Conservation (phyloP, 2,888 invertebrate species). For the Cerastoderma edule region DNA sequence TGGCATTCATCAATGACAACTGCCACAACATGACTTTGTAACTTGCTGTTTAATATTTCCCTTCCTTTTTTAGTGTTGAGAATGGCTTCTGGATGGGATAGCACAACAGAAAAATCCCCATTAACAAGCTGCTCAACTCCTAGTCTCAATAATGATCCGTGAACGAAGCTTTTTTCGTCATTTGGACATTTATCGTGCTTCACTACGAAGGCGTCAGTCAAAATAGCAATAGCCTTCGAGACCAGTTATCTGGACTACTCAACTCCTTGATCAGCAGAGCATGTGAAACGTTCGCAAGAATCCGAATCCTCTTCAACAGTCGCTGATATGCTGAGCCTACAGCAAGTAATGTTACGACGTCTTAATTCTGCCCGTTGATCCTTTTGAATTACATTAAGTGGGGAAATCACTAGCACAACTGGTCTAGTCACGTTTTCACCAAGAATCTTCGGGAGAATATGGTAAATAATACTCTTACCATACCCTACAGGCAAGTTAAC, state of each 20-base stretch:
- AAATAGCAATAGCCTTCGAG: no score
- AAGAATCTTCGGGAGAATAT: constrained; percentile 33
- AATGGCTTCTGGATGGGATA: constrained; percentile 43
- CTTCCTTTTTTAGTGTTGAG: constrained; percentile 23
- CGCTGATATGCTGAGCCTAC: constrained; percentile 28
- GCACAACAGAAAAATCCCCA: constrained; percentile 12
- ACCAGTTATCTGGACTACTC: no score
- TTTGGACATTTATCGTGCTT: no score
- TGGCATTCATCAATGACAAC: constrained; percentile 41
- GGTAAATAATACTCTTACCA: constrained; percentile 39
- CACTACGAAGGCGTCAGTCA: no score
- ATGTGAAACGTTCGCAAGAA: neutral
- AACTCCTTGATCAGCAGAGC: no score
- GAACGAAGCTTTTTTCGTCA: neutral
- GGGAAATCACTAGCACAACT: constrained; percentile 25
- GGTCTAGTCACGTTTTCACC: no score
- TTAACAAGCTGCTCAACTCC: neutral
- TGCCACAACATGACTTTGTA: constrained; percentile 11
- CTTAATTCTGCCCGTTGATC: constrained; percentile 30
- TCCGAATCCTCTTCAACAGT: constrained; percentile 21
- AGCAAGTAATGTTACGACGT: constrained; percentile 32
- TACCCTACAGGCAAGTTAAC: constrained; percentile 41
- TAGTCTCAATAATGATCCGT: neutral
- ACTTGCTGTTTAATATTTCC: constrained; percentile 12
- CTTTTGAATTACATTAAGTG: constrained; percentile 45